Evolutionary conservation across 2,797 vertebrate species (phyloP), one percentile per base, ranked within the genome.

Genomic region (Danio kyathit): DNA sequence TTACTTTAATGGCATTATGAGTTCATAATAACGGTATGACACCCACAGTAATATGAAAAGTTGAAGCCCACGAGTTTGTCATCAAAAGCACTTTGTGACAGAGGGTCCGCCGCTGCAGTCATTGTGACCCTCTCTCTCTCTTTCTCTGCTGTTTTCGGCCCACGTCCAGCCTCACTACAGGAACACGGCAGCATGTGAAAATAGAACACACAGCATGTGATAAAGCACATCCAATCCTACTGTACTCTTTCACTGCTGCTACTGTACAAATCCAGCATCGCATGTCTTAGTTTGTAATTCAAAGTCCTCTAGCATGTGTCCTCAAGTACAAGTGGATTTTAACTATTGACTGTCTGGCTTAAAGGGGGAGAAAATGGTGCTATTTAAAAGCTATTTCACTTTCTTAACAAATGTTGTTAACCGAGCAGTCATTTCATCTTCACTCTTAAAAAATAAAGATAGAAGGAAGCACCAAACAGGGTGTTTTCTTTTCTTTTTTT

Each of bases 101-200:
- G n/a, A 40, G 43, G 16, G 19, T 29, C 29, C 29, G 29, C 29
- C 3, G 44, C 43, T 71, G 5, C 16, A 74, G 16, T 64, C 70
- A 65, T 46, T 48, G 69, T 72, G 14, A 63, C 49, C 57, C 57
- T 54, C n/a, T 44, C 41, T 76, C 13, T 76, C 13, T 44, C 41
- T 76, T 13, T 76, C 13, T 59, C n/a, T 76, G 7, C 40, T 67
- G 44, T 78, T 67, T 78, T 64, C 49, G 40, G 69, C 60, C 69
- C 41, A 38, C 41, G 14, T 46, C 14, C 40, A 54, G n/a, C 46
- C 49, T 54, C 19, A 12, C 7, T 59, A 46, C 41, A 49, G 44
- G 57, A 43, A 61, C 54, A 51, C 70, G 13, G 56, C 70, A 57
- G 38, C 14, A 65, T 80, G 21, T 56, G 69, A 64, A 80, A 72